Base-by-base conservation (phyloP, 64 coral and sea anemone genomes). In the Pocillopora damicornis region DNA sequence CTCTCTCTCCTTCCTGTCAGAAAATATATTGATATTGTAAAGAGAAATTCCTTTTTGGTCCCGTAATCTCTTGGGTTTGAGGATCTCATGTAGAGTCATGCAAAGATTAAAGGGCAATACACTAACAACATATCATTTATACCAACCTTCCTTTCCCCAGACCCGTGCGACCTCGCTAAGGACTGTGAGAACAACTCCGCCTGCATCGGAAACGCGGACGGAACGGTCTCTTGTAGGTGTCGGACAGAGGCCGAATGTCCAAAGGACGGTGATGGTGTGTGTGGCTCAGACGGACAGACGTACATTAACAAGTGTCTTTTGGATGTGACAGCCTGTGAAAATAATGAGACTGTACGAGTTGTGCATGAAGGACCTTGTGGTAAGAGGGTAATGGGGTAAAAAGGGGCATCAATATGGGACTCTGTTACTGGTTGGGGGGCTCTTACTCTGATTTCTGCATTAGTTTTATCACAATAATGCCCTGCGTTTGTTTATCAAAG, bases 321-420 rank as follows among this genome's bases (percentile, higher is more conserved):
- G 71, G 79, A 93, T 87, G 82, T 65, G 23, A 64, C 79, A 10
- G 93, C 90, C 60, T 99, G 97, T 65, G 87, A 15, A 4, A 45
- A 45, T 73, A 79, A 83, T 12, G 87, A 89, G 66, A 37, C 61
- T 16, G 61, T 92, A 36, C 20, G 37, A 0, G 74, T 73, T 37
- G 80, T 65, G 38, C 88, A 99, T 35, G 78, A 75, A 64, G 97
- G 97, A 68, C 78, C 90, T 13, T 99, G 97, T 65, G 97, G 97
- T 99, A 77, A 23, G 91, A 75, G 61, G 10, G 5, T 20, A 42
- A 60, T 15, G 7, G 18, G 15, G 25, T 71, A 74, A 5, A 73
- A 7, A 0, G 34, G 18, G 2, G 0, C n/a, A 18, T 5, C 13
- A 77, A 59, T 20, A 20, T 72, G 59, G 22, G 13, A 34, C 30